Base-by-base conservation (phyloP, 2,797 vertebrate genomes). In the Pogonophryne albipinna region DNA sequence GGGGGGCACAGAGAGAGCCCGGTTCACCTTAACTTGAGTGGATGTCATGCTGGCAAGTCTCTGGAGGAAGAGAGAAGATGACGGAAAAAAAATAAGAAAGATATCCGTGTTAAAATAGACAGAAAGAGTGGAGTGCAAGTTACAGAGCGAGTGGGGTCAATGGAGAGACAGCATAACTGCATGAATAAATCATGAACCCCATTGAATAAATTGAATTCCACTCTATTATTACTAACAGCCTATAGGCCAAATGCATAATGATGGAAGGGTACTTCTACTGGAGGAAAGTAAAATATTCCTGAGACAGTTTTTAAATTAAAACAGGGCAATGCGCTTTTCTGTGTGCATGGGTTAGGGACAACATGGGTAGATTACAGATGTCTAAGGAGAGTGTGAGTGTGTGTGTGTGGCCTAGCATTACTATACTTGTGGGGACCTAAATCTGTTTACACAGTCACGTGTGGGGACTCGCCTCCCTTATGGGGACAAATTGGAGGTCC, bases 21-120 rank as follows among this genome's bases (percentile, higher is more conserved):
- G 93, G 93, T 96, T 97, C 74, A 98, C 95, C 82, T 95, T 97
- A 51, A 98, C 97, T 2, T 92, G 94, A 46, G 95, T 92, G 6
- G 97, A 96, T 0, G 96, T 93, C 92, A 98, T 96, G 85, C 94
- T 96, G 78, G 95, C 96, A 49, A 98, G 92, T 77, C 97, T 94
- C 97, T 98, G 87, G 51, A 66, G 55, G 52, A n/a, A 47, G 23
- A 72, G 52, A 56, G 10, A 16, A 49, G 8, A 76, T 10, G 58
- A 38, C 51, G 14, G 23, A 41, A 59, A 15, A 55, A 38, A 38
- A 38, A 38, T 9, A 47, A 42, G 16, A 49, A 11, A 74, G 17
- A 70, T 31, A 44, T n/a, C 3, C 14, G 63, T 8, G 72, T n/a
- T 19, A 41, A 31, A 70, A 69, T 59, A 50, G 61, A 80, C 20